phyloP scores from a whole-genome alignment of 2,797 vertebrate species.

The Myripristis murdjan region DNA sequence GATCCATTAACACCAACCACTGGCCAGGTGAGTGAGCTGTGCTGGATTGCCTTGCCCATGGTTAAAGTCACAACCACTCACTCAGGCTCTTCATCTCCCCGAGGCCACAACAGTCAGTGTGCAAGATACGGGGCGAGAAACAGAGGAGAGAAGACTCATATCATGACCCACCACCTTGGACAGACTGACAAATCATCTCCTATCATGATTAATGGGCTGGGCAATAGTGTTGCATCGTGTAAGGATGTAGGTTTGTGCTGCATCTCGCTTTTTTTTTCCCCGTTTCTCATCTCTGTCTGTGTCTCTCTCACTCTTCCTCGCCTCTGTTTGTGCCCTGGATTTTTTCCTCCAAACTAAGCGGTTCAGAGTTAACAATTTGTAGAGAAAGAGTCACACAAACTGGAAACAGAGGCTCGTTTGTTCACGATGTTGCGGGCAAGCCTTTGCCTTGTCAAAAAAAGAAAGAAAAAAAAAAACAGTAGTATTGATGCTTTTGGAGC shows the following conservation, averaged over 20 bases:
- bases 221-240: conserved; percentile 48
- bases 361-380: conserved; percentile 33
- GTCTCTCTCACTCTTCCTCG: conserved; percentile 22
- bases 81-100: conserved; percentile 42
- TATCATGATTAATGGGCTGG: conserved; percentile 59
- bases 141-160: conserved; percentile 33
- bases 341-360: conserved; percentile 30
- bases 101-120: conserved; percentile 46
- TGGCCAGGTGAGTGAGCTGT: conserved; percentile 62
- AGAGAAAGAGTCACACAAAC: conserved; percentile 30
- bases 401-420: conserved; percentile 72
- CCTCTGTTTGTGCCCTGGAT: conserved; percentile 20
- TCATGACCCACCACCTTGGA: conserved; percentile 39
- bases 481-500: conserved; percentile 73
- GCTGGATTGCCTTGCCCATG: conserved; percentile 48
- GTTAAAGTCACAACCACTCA: conserved; percentile 60
- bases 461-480: conserved; percentile 46
- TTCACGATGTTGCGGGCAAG: conserved; percentile 65
- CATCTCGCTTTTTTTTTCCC: no score
- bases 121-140: conserved; percentile 19
- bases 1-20: conserved; percentile 71
- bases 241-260: conserved; percentile 8
- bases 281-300: conserved; percentile 11
- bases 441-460: conserved; percentile 66
- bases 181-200: conserved; percentile 52